Base-by-base conservation (phyloP, 1,140 invertebrate genomes). In the Chymomyza costata region DNA sequence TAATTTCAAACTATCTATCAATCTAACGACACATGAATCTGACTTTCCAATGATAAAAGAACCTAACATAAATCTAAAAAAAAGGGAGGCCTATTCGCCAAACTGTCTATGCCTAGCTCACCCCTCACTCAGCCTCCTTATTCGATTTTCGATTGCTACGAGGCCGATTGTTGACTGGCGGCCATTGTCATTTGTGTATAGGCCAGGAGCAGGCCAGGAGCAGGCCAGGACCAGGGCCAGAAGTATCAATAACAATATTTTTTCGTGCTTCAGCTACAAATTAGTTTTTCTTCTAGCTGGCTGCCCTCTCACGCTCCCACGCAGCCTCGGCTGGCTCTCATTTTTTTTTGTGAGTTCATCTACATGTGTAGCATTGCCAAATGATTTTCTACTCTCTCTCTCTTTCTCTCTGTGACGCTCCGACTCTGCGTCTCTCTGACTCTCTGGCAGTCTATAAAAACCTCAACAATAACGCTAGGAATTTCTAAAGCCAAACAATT, bases 161-260 rank as follows among this genome's bases (percentile, higher is more conserved):
- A n/a, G 52, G 31, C 34, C 57, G 50, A 28, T 49, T 58, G 51
- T 40, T 38, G n/a, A n/a, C 40, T 39, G n/a, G 40, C n/a, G 31
- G 30, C 55, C 55, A 52, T 64, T 65, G 47, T 76, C 43, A 41
- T 48, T 62, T n/a, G n/a, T n/a, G n/a, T n/a, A n/a, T n/a, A n/a
- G n/a, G n/a, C n/a, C n/a, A n/a, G n/a, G n/a, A n/a, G n/a, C n/a
- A n/a, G n/a, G n/a, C n/a, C n/a, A n/a, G n/a, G n/a, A n/a, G n/a
- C n/a, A n/a, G n/a, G n/a, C n/a, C n/a, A n/a, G n/a, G n/a, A n/a
- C n/a, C n/a, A n/a, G n/a, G n/a, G n/a, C n/a, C n/a, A n/a, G n/a
- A n/a, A n/a, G n/a, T 74, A 74, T 78, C 73, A 78, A 76, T 76
- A 76, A 78, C 66, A 78, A 78, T 71, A 76, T 78, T 71, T 59